Evolutionary conservation across 2,113 vertebrate species (phyloP), one percentile per base, ranked within the genome.

Genomic region (Trachemys scripta): DNA sequence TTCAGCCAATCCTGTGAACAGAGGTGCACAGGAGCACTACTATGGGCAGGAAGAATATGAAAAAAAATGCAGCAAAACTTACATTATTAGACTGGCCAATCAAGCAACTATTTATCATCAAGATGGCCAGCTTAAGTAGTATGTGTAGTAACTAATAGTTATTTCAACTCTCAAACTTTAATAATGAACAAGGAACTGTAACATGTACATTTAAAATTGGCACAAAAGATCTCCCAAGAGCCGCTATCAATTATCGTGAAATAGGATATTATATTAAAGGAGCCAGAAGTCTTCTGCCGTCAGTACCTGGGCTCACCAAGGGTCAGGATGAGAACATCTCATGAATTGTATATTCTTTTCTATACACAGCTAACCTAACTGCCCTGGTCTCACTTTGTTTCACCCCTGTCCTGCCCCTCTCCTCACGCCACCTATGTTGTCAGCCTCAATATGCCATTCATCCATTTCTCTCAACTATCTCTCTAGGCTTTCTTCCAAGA

Each of bases 331-430:
- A n/a, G 84, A 88, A 92, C 49, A 2, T 2, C 17, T 82, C 42
- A 20, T 0, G 1, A 2, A 25, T 82, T 49, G 88, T 17, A 49
- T 38, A 88, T n/a, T 13, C 2, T 59, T 59, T 59, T 59, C 10
- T 0, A 0, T 45, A 69, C 4, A 42, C 47, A 93, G 49, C 10
- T 3, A 84, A 12, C 20, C n/a, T 42, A 86, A 88, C n/a, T 89
- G 75, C 10, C 87, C n/a, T 69, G 3, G 27, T 88, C 49, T 72
- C 49, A 59, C 57, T 5, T 57, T 76, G 76, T 86, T 42, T 81
- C 50, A 54, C 5, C 42, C 20, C 47, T 88, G 78, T 22, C 51
- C 87, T 84, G 25, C 25, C 24, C 4, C 45, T 65, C 35, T 80
- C 69, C 83, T 88, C 79, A 85, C 12, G 13, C 10, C 8, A 10